Percentiles rank a stretch among this genome's conserved stretches.
Conservation (phyloP, 2,113 vertebrate species). For the Daphoenositta chrysoptera region DNA sequence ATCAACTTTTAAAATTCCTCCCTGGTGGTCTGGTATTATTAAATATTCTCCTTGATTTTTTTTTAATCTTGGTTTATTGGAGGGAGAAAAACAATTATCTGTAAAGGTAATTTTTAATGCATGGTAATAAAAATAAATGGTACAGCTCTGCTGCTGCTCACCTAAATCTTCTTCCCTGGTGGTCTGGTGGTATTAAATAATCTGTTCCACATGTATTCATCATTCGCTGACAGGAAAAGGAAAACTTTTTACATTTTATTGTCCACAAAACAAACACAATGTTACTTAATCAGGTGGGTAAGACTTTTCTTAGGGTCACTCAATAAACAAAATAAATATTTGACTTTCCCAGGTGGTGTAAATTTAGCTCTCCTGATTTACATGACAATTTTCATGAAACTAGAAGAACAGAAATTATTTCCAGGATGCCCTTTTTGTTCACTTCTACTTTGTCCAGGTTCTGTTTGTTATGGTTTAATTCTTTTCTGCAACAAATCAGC, state of each 20-base stretch:
- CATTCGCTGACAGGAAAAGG: slow-evolving; percentile 80
- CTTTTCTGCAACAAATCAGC: slow-evolving; percentile 14
- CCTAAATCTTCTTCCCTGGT: slow-evolving; percentile 87
- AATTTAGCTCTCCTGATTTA: slow-evolving; percentile 59
- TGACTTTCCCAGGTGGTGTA: slow-evolving; percentile 37
- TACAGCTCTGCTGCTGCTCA: slow-evolving; percentile 79
- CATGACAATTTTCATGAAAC: slow-evolving; percentile 60
- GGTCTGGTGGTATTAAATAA: slow-evolving; percentile 86
- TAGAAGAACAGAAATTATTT: slow-evolving; percentile 45
- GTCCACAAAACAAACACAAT: slow-evolving; percentile 69
- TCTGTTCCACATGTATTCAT: slow-evolving; percentile 81
- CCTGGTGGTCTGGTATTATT: slow-evolving; percentile 81
- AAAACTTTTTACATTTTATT: slow-evolving; percentile 79
- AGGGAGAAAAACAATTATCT: slow-evolving; percentile 85
- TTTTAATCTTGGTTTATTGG: slow-evolving; percentile 78
- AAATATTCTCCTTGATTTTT: slow-evolving; percentile 78
- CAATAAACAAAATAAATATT: slow-evolving; percentile 59
- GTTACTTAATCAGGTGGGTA: slow-evolving; percentile 62
- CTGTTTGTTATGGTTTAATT: slow-evolving; percentile 23
- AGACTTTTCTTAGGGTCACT: slow-evolving; percentile 44
- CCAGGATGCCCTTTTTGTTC: slow-evolving; percentile 20
- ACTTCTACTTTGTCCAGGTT: slow-evolving; percentile 6
- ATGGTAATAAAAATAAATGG: slow-evolving; percentile 87
- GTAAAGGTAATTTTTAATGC: slow-evolving; percentile 86
- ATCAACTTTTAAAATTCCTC: slow-evolving; percentile 75